A percentile compares a stretch with the other conserved stretches of the same genome.
Conservation (phyloP, 2,888 invertebrate genomes). For the Gerris lacustris region DNA sequence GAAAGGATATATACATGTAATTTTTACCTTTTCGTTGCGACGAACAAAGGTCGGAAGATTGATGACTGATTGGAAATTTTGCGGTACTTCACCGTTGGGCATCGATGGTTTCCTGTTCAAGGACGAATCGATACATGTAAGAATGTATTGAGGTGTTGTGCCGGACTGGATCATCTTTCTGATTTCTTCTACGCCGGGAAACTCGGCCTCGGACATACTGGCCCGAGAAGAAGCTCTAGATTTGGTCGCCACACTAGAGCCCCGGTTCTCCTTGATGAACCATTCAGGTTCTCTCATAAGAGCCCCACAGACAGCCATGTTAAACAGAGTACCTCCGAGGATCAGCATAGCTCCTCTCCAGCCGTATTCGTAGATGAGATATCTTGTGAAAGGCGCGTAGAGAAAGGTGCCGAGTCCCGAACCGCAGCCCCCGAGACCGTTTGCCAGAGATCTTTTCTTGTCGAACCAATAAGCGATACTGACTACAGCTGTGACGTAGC, state of each 20-base stretch:
- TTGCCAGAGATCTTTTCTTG: constrained; percentile 71
- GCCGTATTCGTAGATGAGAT: constrained; percentile 62
- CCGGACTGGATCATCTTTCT: constrained; percentile 58
- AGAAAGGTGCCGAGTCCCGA: constrained; percentile 69
- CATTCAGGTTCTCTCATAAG: constrained; percentile 82
- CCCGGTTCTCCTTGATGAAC: constrained; percentile 42
- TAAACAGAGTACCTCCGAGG: constrained; percentile 65
- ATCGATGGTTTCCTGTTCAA: constrained; percentile 36
- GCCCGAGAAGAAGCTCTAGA: constrained; percentile 34
- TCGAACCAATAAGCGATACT: constrained; percentile 89
- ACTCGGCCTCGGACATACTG: constrained; percentile 35
- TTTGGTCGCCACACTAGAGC: constrained; percentile 42
- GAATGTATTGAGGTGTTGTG: constrained; percentile 50
- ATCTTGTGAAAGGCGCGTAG: constrained; percentile 74
- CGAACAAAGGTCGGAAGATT: constrained; percentile 62
- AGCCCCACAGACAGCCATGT: constrained; percentile 73
- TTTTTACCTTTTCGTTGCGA: constrained; percentile 51
- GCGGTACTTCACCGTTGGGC: constrained; percentile 22
- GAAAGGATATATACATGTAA: too few species aligned
- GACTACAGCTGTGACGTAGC: constrained; percentile 81
- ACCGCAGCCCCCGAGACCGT: constrained; percentile 76
- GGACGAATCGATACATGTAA: constrained; percentile 41
- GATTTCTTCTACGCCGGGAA: constrained; percentile 50
- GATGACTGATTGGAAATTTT: constrained; percentile 50
- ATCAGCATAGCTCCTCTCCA: constrained; percentile 74